Percentiles rank a stretch among this genome's conserved stretches.
These are phyloP conservation scores for Lycocerus yunnanus DNA, from an alignment of 2,888 invertebrate genomes.

Conservation along the genomic window DNA sequence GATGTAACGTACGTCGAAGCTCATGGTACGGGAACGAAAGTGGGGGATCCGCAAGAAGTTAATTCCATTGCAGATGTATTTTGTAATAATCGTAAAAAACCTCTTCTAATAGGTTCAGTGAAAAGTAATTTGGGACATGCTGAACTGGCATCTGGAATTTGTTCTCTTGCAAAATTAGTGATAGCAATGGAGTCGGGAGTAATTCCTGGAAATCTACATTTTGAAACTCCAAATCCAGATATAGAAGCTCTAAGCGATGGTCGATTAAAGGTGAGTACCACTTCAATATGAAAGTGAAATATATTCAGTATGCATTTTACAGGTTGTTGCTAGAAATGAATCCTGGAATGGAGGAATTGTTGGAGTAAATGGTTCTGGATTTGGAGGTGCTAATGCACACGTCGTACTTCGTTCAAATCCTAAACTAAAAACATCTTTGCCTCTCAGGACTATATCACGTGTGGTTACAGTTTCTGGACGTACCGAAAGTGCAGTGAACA, in stretches of 20 bases:
- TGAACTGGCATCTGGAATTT: conserved; percentile 90
- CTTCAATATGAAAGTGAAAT: not conserved
- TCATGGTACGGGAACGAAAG: conserved; percentile 98
- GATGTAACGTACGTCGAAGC: conserved; percentile 93
- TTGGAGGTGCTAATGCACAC: conserved; percentile 97
- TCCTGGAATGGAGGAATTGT: conserved; percentile 91
- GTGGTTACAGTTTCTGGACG: conserved; percentile 83
- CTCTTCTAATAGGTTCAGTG: conserved; percentile 91
- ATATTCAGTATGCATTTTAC: conserved; percentile 45
- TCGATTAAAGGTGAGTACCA: conserved; percentile 67
- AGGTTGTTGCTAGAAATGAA: conserved; percentile 79
- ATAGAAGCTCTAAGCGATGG: conserved; percentile 92
- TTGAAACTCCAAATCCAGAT: conserved; percentile 82
- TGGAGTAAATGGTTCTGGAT: conserved; percentile 96
- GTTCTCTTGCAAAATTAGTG: conserved; percentile 87
- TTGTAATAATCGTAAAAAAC: conserved; percentile 77
- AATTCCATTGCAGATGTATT: conserved; percentile 92
- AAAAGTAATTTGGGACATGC: conserved; percentile 99
- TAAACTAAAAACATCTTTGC: conserved; percentile 65
- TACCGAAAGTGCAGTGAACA: conserved; percentile 76
- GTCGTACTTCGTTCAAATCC: conserved; percentile 81
- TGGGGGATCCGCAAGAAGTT: conserved; percentile 97
- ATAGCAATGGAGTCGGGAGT: conserved; percentile 90
- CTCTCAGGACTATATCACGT: conserved; percentile 65
- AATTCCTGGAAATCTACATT: conserved; percentile 93